Evolutionary conservation across 1,140 invertebrate genomes (phyloP), one percentile per base, ranked within the genome.

Genomic region (Helicoverpa zea): DNA sequence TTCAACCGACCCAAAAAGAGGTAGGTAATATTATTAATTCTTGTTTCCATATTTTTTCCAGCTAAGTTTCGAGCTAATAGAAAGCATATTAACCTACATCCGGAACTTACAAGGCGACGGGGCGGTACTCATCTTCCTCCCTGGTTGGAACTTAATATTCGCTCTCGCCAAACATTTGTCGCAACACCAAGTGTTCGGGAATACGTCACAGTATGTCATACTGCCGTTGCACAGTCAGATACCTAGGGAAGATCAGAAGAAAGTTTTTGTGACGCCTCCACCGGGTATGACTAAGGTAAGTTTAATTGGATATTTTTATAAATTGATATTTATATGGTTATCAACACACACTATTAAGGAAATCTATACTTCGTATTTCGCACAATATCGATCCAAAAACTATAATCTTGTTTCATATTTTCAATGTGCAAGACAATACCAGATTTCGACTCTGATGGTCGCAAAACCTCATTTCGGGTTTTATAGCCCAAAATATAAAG

Each of bases 71-170:
- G 98, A 99, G 92, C 92, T 99, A 0, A 97, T 99, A 68, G 98
- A 99, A 93, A 95, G 97, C 0, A 89, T 99, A 0, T 92, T 99
- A 3, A 89, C 95, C 14, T 97, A 99, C 87, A 98, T 99, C 56
- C 97, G 97, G 83, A 91, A 92, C 0, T 96, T 98, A 72, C 95
- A 96, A 52, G 96, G 97, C 18, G 96, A 97, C 1, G 99, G 98
- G 0, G 98, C 99, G 0, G 97, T 99, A 5, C 93, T 99, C 0
- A 96, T 99, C 2, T 99, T 99, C 92, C 94, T 99, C 0, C 98
- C 98, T 9, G 99, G 99, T 0, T 99, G 98, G 98, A 99, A 98
- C 93, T 91, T 99, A 0, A 99, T 99, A 80, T 99, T 99, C 94
- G 97, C 98, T 0, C 92, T 99, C 5, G 97, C 99, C 97, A 97